A percentile compares a stretch with the other conserved stretches of the same genome.
phyloP scores from a whole-genome alignment of 1,140 invertebrate species.

The Drosophila kurseongensis region DNA sequence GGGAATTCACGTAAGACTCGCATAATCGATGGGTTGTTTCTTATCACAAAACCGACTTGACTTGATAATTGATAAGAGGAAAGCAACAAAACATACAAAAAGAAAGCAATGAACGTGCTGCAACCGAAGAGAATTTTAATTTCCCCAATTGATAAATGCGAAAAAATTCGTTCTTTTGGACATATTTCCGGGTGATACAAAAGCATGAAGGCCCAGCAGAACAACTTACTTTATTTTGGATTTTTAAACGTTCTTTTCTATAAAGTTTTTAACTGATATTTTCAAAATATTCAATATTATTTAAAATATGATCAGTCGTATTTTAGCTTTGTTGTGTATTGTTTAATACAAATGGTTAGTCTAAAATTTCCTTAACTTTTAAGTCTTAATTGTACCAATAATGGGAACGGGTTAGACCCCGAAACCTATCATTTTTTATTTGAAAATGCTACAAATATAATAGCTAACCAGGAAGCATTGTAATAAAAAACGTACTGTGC shows the following conservation, averaged over 20 bases:
- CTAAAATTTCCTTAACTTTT: not conserved
- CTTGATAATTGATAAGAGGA: slow-evolving; percentile 26
- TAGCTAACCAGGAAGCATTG: slow-evolving; percentile 25
- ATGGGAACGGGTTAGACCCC: not conserved
- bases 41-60: slow-evolving; percentile 30
- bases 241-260: too few relatives aligned
- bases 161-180: slow-evolving; percentile 25
- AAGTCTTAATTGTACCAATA: slow-evolving; percentile 18
- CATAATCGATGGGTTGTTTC: slow-evolving; percentile 49
- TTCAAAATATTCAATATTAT: too few relatives aligned
- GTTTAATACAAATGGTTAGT: too few relatives aligned
- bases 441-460: slow-evolving; percentile 5
- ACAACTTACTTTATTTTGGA: too few relatives aligned
- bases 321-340: too few relatives aligned
- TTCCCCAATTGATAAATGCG: slow-evolving; percentile 48
- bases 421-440: slow-evolving; percentile 8
- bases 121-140: slow-evolving; percentile 23
- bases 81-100: slow-evolving; percentile 13
- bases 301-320: too few relatives aligned
- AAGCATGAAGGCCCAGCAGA: not conserved
- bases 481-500: slow-evolving; percentile 44
- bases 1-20: slow-evolving; percentile 59
- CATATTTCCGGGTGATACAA: slow-evolving; percentile 27
- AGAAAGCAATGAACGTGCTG: slow-evolving; percentile 22
- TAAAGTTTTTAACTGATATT: too few relatives aligned